Evolutionary conservation across 2,113 vertebrate species (phyloP).

Genomic region (Rhinolophus sinicus): DNA sequence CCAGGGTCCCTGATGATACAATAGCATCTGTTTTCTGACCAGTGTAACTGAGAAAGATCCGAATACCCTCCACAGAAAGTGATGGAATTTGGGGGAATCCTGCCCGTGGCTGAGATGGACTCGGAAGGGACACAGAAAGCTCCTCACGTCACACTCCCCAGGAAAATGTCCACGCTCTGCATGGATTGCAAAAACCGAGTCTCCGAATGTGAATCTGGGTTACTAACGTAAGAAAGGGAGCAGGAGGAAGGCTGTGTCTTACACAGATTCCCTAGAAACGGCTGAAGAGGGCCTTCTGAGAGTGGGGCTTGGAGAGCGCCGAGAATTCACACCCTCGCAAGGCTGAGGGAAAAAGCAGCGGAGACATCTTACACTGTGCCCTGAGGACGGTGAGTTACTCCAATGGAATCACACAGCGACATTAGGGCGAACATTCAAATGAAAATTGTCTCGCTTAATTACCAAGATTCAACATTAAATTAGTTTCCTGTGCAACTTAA

Average conservation of each 20-base stretch:
- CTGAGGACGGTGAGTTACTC: background rate
- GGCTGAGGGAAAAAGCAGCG: background rate
- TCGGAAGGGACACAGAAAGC: rapidly evolving
- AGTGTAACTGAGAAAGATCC: rapidly evolving
- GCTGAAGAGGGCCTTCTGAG: background rate
- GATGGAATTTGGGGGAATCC: rapidly evolving
- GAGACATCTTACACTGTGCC: background rate
- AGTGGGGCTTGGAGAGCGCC: rapidly evolving
- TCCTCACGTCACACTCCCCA: background rate
- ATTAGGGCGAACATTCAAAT: background rate
- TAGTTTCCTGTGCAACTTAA: background rate
- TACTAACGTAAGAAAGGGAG: background rate
- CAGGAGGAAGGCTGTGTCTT: background rate
- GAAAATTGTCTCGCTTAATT: background rate
- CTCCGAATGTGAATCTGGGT: background rate
- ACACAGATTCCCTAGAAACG: background rate
- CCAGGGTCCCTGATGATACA: rapidly evolving
- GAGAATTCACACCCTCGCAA: no score
- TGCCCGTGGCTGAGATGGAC: background rate
- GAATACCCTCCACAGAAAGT: rapidly evolving
- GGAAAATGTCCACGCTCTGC: rapidly evolving
- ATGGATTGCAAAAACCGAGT: background rate
- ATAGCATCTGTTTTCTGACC: background rate
- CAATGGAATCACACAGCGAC: background rate
- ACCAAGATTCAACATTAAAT: background rate